These are phyloP conservation scores for Monopterus albus DNA, from an alignment of 2,113 vertebrate species.

Conservation along the genomic window DNA sequence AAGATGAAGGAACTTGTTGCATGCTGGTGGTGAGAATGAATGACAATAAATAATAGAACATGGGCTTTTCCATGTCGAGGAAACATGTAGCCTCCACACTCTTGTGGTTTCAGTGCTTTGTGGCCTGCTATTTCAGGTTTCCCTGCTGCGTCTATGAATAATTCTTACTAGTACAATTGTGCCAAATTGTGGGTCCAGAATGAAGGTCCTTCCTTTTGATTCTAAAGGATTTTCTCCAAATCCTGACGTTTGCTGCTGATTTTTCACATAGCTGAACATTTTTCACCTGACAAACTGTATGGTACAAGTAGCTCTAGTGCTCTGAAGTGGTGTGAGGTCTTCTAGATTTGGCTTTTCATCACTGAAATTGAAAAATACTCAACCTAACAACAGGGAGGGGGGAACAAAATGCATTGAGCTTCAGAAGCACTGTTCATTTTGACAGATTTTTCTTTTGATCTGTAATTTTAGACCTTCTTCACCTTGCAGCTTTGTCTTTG, in stretches of 20 bases:
- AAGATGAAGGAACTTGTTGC: too few species aligned
- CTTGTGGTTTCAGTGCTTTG: background rate
- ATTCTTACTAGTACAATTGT: background rate
- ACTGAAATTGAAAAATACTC: background rate
- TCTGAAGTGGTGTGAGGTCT: constrained; percentile 20
- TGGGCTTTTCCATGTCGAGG: background rate
- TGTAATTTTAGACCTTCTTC: constrained; percentile 5
- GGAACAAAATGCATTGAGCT: background rate
- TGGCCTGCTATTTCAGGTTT: background rate
- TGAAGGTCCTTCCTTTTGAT: background rate
- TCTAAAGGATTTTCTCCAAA: constrained; percentile 2
- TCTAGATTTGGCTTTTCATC: constrained; percentile 3
- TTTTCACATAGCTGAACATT: constrained; percentile 1
- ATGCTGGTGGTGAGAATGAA: background rate
- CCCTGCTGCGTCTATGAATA: background rate
- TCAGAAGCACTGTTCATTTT: background rate
- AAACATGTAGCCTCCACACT: background rate
- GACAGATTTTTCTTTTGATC: background rate
- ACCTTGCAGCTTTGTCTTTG: background rate
- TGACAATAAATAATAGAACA: background rate
- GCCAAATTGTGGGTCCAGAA: constrained; percentile 5
- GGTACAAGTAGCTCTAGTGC: background rate
- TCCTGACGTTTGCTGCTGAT: too few species aligned
- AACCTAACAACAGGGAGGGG: background rate
- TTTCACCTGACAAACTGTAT: background rate